Evolutionary conservation across 2,113 vertebrate genomes (phyloP).

Genomic region (Sciurus niger): DNA sequence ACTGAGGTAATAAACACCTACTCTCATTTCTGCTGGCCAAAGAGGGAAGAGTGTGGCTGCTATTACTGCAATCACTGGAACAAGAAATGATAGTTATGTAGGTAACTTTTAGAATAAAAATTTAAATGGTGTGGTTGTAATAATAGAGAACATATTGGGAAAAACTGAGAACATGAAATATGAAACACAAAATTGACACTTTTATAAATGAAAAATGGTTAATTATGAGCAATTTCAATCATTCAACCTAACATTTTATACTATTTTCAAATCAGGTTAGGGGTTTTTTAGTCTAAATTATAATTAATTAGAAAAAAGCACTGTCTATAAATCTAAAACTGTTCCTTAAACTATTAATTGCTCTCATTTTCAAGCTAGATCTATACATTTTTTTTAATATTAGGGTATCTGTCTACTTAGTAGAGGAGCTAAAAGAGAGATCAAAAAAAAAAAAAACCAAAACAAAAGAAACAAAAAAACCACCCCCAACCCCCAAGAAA

Average conservation of each 20-base stretch:
- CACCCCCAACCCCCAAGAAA: neutral
- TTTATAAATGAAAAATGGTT: constrained; percentile 5
- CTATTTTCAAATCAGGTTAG: constrained; percentile 24
- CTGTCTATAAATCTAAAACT: constrained; percentile 26
- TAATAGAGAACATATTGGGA: neutral
- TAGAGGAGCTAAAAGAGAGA: constrained; percentile 21
- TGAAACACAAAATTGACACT: constrained; percentile 19
- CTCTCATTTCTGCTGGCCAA: constrained; percentile 99
- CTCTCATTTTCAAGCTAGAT: neutral
- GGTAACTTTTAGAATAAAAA: neutral
- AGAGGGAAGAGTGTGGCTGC: constrained; percentile 98
- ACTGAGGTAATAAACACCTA: constrained; percentile 99
- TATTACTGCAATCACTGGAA: constrained; percentile 97
- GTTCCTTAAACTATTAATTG: constrained; percentile 27
- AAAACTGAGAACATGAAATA: neutral
- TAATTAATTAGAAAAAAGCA: constrained; percentile 54
- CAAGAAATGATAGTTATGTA: neutral
- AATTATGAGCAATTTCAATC: constrained; percentile 29
- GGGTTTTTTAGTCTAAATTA: constrained; percentile 51
- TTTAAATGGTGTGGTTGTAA: neutral
- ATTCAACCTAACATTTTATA: constrained; percentile 55
- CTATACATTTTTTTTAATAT: neutral
- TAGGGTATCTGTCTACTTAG: neutral
- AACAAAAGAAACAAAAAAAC: neutral
- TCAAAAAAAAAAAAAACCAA: neutral